Percentiles rank a stretch among this genome's conserved stretches.
Conservation (phyloP, 1,140 invertebrate species). For the Monomorium pharaonis region DNA sequence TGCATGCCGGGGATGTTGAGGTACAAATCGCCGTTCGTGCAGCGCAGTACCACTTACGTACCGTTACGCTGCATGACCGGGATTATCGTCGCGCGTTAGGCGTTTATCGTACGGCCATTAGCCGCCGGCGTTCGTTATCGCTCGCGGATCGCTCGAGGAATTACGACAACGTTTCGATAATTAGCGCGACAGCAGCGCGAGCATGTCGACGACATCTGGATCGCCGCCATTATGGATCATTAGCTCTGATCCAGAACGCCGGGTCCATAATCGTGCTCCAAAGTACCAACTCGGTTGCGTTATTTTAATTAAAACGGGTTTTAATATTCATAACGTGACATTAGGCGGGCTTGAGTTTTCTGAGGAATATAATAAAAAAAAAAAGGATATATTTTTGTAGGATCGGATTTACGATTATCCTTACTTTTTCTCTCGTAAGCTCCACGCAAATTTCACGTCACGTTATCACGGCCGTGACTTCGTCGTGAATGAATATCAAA, state of each 20-base stretch:
- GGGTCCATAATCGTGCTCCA: no score
- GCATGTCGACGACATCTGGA: background rate
- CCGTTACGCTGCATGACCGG: conserved; percentile 48
- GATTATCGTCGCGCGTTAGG: conserved; percentile 44
- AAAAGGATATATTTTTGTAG: background rate
- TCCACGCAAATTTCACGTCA: background rate
- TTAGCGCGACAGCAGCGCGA: background rate
- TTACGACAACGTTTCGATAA: conserved; percentile 34
- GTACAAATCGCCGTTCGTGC: conserved; percentile 38
- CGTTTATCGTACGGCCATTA: conserved; percentile 61
- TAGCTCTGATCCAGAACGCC: background rate
- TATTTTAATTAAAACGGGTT: background rate
- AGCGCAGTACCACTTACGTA: conserved; percentile 59
- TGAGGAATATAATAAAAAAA: background rate
- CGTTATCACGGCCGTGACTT: conserved; percentile 15
- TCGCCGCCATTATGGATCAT: background rate
- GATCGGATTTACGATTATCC: background rate
- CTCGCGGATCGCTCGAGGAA: background rate
- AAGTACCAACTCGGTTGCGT: background rate
- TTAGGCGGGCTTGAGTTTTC: background rate
- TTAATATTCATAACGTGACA: background rate
- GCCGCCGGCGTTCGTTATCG: conserved; percentile 52
- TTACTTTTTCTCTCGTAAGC: background rate
- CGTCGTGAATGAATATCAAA: conserved; percentile 47
- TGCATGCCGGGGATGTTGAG: conserved; percentile 32